Conservation (phyloP, 2,888 invertebrate genomes). For the Xylota segnis region DNA sequence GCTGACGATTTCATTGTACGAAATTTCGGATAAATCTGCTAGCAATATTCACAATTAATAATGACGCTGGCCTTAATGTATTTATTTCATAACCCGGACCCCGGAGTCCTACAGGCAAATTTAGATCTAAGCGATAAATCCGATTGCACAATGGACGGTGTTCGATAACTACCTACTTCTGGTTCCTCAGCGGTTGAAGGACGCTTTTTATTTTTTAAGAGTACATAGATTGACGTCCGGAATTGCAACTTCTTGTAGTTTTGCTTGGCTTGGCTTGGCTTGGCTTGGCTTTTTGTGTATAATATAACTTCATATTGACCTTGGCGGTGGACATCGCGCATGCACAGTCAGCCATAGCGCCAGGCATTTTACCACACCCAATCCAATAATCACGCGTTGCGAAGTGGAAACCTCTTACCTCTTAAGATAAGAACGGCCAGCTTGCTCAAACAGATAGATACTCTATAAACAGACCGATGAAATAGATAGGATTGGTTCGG, state of each 20-base stretch:
- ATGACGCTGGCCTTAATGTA: slow-evolving; percentile 52
- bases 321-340: slow-evolving; percentile 71
- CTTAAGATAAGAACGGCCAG: slow-evolving; percentile 71
- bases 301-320: slow-evolving; percentile 53
- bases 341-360: slow-evolving; percentile 55
- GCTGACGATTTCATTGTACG: slow-evolving; percentile 60
- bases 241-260: slow-evolving; percentile 42
- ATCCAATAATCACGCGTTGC: slow-evolving; percentile 73
- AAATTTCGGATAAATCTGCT: slow-evolving; percentile 27
- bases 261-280: neutral
- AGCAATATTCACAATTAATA: slow-evolving; percentile 42
- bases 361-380: slow-evolving; percentile 73
- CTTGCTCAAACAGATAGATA: slow-evolving; percentile 58
- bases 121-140: slow-evolving; percentile 45
- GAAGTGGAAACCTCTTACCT: slow-evolving; percentile 72
- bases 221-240: slow-evolving; percentile 69
- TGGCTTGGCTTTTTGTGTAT: neutral
- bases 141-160: slow-evolving; percentile 41
- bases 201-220: slow-evolving; percentile 41
- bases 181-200: slow-evolving; percentile 57
- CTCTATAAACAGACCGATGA: slow-evolving; percentile 71
- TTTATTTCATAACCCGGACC: slow-evolving; percentile 41
- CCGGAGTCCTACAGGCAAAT: slow-evolving; percentile 34
- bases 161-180: slow-evolving; percentile 30
- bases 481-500: slow-evolving; percentile 73